A percentile compares a stretch with the other conserved stretches of the same genome.
Conservation (phyloP, 2,888 invertebrate species). For the Lomographa bimaculata region DNA sequence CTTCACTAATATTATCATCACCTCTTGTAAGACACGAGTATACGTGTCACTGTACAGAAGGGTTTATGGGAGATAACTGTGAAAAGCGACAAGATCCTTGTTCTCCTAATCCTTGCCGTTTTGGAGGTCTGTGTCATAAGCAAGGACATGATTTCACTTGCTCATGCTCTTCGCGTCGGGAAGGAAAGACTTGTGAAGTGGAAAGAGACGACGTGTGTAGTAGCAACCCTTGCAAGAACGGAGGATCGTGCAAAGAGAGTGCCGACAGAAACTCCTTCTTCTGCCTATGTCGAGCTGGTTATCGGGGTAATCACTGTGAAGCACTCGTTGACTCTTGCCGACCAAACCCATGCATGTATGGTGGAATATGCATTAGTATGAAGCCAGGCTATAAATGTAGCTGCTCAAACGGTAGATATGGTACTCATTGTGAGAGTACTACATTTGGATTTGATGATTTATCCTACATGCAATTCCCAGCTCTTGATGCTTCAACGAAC, state of each 20-base stretch:
- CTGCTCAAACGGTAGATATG: slow-evolving; percentile 94
- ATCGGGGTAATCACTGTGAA: slow-evolving; percentile 95
- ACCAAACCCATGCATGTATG: slow-evolving; percentile 96
- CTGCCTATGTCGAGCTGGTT: slow-evolving; percentile 95
- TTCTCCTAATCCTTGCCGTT: slow-evolving; percentile 93
- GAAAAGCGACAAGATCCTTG: slow-evolving; percentile 96
- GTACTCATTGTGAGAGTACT: slow-evolving; percentile 94
- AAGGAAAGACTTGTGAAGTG: slow-evolving; percentile 92
- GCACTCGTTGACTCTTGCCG: slow-evolving; percentile 94
- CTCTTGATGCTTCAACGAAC: slow-evolving; percentile 94
- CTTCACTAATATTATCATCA: slow-evolving; percentile 91
- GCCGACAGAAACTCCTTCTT: slow-evolving; percentile 95
- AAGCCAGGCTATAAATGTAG: slow-evolving; percentile 94
- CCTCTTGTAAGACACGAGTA: slow-evolving; percentile 91
- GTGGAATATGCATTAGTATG: slow-evolving; percentile 94
- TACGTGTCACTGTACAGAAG: slow-evolving; percentile 91
- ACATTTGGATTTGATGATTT: slow-evolving; percentile 95
- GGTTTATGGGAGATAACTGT: slow-evolving; percentile 92
- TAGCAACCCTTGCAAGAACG: slow-evolving; percentile 94
- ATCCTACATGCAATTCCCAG: slow-evolving; percentile 94
- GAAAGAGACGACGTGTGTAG: slow-evolving; percentile 94
- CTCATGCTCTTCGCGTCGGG: slow-evolving; percentile 89
- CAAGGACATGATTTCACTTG: slow-evolving; percentile 94
- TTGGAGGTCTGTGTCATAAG: slow-evolving; percentile 92
- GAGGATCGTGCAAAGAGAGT: slow-evolving; percentile 95